A percentile compares a stretch with the other conserved stretches of the same genome.
Evolutionary conservation across 2,113 vertebrate species (phyloP).

Genomic region (Procavia capensis): DNA sequence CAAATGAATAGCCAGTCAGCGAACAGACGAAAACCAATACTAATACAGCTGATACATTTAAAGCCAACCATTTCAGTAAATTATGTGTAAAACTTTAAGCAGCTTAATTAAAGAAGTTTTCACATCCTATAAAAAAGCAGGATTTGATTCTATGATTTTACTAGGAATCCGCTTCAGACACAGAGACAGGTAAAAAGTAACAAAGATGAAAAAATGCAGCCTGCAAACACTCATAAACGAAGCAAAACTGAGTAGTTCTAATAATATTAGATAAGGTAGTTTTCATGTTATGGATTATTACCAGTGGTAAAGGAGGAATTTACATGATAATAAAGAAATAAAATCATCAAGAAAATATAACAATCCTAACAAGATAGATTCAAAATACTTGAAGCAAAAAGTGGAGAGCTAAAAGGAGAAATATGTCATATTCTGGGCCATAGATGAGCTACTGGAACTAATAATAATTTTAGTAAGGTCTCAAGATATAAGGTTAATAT

Average conservation of each 20-base stretch:
- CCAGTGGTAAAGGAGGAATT: neutral
- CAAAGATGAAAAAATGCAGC: neutral
- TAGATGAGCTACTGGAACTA: too few relatives aligned
- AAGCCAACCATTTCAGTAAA: neutral
- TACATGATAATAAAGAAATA: neutral
- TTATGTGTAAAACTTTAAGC: neutral
- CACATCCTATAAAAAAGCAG: neutral
- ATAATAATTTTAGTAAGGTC: neutral
- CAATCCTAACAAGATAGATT: too few relatives aligned
- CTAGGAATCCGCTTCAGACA: neutral
- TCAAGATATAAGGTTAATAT: neutral
- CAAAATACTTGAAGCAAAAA: too few relatives aligned
- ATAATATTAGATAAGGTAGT: neutral
- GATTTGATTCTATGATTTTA: neutral
- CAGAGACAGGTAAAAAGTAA: neutral
- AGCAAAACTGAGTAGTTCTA: too few relatives aligned
- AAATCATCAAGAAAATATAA: too few relatives aligned
- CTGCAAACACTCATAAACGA: neutral
- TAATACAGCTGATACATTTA: neutral
- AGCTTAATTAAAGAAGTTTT: neutral
- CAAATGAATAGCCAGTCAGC: neutral
- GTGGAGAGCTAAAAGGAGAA: too few relatives aligned
- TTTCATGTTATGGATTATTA: neutral
- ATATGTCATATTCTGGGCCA: too few relatives aligned
- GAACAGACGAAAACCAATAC: neutral